A percentile compares a stretch with the other conserved stretches of the same genome.
Conservation (phyloP, 2,797 vertebrate species). For the Sebastiscus tertius region DNA sequence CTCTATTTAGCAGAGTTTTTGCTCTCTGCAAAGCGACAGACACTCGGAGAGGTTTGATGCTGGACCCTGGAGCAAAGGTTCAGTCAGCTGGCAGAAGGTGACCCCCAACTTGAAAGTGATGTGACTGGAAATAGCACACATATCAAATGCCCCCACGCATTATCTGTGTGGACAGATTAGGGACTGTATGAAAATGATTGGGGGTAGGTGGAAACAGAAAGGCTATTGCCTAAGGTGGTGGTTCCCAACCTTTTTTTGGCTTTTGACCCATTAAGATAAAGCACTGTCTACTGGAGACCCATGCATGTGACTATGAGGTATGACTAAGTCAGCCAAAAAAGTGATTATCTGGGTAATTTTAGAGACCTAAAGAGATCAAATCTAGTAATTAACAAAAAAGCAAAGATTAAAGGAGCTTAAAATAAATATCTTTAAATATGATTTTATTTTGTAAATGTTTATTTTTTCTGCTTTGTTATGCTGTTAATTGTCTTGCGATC, state of each 20-base stretch:
- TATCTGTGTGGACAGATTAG: conserved; percentile 15
- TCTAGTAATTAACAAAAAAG: neutral
- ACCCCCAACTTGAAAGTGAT: conserved; percentile 31
- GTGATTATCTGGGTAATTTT: neutral
- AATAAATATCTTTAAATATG: neutral
- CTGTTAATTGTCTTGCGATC: neutral
- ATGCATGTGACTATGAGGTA: neutral
- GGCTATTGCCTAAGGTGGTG: neutral
- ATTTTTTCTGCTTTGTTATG: neutral
- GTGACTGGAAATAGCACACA: conserved; percentile 1
- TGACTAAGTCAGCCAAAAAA: neutral
- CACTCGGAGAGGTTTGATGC: neutral
- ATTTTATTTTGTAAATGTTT: neutral
- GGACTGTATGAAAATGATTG: neutral
- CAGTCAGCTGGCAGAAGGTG: conserved; percentile 26
- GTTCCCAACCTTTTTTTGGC: neutral
- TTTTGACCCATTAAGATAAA: neutral
- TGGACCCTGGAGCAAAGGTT: conserved; percentile 10
- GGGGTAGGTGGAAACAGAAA: neutral
- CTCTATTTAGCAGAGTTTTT: neutral
- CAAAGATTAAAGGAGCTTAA: neutral
- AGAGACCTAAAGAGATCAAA: neutral
- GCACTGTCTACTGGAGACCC: neutral
- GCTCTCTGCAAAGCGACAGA: neutral
- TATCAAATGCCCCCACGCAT: neutral